Percentiles rank a stretch among this genome's conserved stretches.
Evolutionary conservation across 2,888 invertebrate genomes (phyloP).

Genomic region (Crepidodera aurea): DNA sequence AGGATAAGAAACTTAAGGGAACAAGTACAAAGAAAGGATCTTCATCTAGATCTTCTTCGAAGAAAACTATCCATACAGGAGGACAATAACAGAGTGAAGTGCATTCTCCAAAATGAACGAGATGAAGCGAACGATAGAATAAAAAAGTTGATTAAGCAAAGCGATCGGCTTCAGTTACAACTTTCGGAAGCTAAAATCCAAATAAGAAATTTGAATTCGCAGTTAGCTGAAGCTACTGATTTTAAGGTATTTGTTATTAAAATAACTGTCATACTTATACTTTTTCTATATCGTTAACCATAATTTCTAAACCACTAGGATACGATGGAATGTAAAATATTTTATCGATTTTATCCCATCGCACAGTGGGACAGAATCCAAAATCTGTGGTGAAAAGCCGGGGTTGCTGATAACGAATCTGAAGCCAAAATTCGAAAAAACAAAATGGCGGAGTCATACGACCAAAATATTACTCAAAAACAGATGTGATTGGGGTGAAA

Average conservation of each 20-base stretch:
- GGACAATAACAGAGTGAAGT: conserved; percentile 72
- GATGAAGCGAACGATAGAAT: conserved; percentile 74
- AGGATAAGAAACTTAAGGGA: conserved; percentile 86
- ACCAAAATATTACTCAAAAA: too few species aligned
- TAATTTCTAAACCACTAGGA: too few species aligned
- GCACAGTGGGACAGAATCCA: too few species aligned
- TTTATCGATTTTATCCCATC: too few species aligned
- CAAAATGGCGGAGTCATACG: too few species aligned
- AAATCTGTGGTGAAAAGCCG: too few species aligned
- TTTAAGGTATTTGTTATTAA: conserved; percentile 73
- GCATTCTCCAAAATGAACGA: conserved; percentile 71
- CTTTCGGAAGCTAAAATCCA: conserved; percentile 83
- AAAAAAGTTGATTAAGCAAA: conserved; percentile 83
- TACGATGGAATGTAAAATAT: too few species aligned
- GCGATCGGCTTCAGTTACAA: conserved; percentile 82
- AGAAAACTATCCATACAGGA: conserved; percentile 88
- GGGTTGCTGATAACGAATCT: too few species aligned
- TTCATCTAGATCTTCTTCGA: conserved; percentile 88
- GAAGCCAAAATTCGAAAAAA: too few species aligned
- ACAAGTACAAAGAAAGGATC: conserved; percentile 89
- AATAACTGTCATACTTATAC: too few species aligned
- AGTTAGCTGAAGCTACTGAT: conserved; percentile 85
- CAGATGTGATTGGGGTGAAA: too few species aligned
- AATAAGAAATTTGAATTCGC: conserved; percentile 83
- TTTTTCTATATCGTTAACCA: too few species aligned